Evolutionary conservation across 2,113 vertebrate genomes (phyloP), one percentile per base, ranked within the genome.

Genomic region (Pomatostomus ruficeps): DNA sequence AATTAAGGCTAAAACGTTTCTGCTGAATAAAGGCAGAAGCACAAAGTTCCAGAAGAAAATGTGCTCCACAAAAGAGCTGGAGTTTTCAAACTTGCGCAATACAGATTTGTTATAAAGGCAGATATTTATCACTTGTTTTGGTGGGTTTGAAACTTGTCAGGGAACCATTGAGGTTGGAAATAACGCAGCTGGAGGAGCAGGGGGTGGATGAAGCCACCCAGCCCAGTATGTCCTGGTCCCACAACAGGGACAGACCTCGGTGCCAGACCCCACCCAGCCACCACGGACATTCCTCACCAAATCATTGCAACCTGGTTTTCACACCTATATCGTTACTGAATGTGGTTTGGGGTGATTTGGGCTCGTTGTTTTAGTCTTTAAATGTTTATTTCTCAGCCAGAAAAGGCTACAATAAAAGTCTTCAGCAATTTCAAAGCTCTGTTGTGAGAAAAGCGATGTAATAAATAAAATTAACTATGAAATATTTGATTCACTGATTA

Each of bases 1-100:
- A 95, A 94, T 95, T 58, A 85, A 45, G 49, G 36, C 46, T 40
- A 65, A 96, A 89, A 57, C 17, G 6, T 33, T 91, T 55, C 55
- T 95, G 84, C 91, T 93, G 86, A 90, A 55, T 74, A 21, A 87
- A 92, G 22, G 35, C 75, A 85, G 77, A 85, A 46, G 36, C 38
- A 46, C 51, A 80, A 72, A 88, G 40, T 88, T 88, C 29, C 79
- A 86, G 88, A 73, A 80, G 88, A 91, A 93, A 94, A 91, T 7
- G 2, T 0, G 11, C 36, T 78, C 71, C 35, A 20, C 35, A 20
- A 85, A 42, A 42, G 17, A 2, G 0, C 6, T 1, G 3, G 77
- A 94, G 80, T 85, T 95, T 94, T 78, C 87, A 61, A 65, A 91
- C 74, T 88, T 51, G 33, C 24, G 8, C 61, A 85, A 40, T 25